Base-by-base conservation (phyloP, 2,113 vertebrate genomes). In the Camarhynchus parvulus region DNA sequence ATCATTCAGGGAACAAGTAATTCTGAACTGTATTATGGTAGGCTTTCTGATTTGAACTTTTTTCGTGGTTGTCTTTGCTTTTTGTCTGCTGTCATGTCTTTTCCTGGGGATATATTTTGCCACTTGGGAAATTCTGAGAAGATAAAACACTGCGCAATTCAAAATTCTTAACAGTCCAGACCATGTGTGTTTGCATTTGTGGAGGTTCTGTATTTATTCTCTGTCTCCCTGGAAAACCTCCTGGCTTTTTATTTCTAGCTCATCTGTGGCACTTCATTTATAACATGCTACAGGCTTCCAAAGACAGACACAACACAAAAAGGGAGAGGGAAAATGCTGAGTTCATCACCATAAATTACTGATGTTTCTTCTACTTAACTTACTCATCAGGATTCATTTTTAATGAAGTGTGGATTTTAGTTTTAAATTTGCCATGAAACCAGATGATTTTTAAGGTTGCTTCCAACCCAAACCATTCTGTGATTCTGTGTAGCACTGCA, bases 291-390 rank as follows among this genome's bases (percentile, higher is more conserved):
- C 67, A 91, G 83, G 80, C 77, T 92, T 95, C 83, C 87, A 95
- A 93, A 95, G 91, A 77, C 74, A 97, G 83, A 96, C 76, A 87
- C 52, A 95, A 94, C 58, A 93, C 31, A 84, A 89, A 81, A 91
- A 92, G 24, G 41, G 46, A 92, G 85, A 69, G 55, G 56, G n/a
- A 91, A 97, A 97, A 95, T 77, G 94, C 94, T 83, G 95, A 95
- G 95, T 91, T 96, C 95, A 94, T 96, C 94, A 94, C 86, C 93
- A 96, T 97, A 96, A 95, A 97, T 97, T 96, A 97, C 96, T 96
- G 92, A 97, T 89, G 64, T 67, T 96, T 79, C 62, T 91, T 95
- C 94, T 89, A 89, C 87, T 96, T 96, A 94, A 97, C 83, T 96
- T 96, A 96, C 83, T 94, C 94, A 94, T 97, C 96, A 95, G 88